Base-by-base conservation (phyloP, 2,888 invertebrate species). In the Drosophila prostipennis region DNA sequence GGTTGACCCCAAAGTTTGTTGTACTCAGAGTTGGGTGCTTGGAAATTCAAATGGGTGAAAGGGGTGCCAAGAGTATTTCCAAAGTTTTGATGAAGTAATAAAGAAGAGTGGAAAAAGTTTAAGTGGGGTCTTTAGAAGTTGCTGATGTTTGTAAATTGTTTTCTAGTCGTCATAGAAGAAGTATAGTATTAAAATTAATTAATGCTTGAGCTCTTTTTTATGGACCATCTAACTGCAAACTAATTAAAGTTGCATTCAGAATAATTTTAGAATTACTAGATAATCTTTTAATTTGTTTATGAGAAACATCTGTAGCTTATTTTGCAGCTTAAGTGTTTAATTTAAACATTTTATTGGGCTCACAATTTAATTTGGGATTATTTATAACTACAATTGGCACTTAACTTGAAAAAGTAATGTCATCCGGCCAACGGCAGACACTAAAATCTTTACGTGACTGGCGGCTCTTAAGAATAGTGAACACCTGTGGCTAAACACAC, bases 1-100 rank as follows among this genome's bases (percentile, higher is more conserved):
- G 60, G 79, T 69, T 79, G 81, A 80, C 79, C 80, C 60, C 65
- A 73, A 67, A 72, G 37, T 51, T 63, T 42, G 48, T 45, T 61
- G 55, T 65, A 56, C 60, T 49, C 64, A 23, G 13, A 61, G 64
- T 39, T 37, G 14, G 52, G 64, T 45, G 60, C 36, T 23, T 51
- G 29, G 23, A 45, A 37, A 60, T 39, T 32, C 14, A 19, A 56
- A 42, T 51, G 23, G 59, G 59, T 48, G 59, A 64, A 59, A 59
- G 59, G 63, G 49, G 51, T 19, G 19, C 29, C 56, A 13, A 37
- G 46, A 56, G 46, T 14, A 14, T 37, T 56, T 32, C 32, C 23
- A 56, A 32, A 56, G 61, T 37, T 39, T 57, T 39, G 32, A 57
- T 61, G 32, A 56, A 46, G 45, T 56, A 46, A 61, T 61, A 57